A percentile compares a stretch with the other conserved stretches of the same genome.
Evolutionary conservation across 1,140 invertebrate genomes (phyloP).

Genomic region (Spodoptera frugiperda): DNA sequence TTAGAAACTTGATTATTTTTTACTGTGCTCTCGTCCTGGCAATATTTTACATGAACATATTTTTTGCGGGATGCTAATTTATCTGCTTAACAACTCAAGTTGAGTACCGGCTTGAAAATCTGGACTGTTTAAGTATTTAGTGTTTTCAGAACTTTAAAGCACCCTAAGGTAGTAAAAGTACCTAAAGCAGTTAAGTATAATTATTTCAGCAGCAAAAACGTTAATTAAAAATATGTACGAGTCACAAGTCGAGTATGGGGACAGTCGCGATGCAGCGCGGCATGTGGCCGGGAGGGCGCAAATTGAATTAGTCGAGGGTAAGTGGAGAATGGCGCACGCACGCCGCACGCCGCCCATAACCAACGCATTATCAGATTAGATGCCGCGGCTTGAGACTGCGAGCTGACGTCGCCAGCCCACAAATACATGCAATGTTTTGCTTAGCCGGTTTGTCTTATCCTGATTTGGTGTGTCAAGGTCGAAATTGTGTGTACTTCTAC

Average conservation of each 20-base stretch:
- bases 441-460: slow-evolving; percentile 54
- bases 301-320: slow-evolving; percentile 72
- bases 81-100: no score
- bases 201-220: slow-evolving; percentile 36
- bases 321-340: slow-evolving; percentile 67
- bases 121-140: background rate
- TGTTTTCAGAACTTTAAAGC: background rate
- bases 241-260: slow-evolving; percentile 59
- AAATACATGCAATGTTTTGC: slow-evolving; percentile 51
- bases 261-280: slow-evolving; percentile 63
- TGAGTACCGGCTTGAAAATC: no score
- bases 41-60: background rate
- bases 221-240: slow-evolving; percentile 78
- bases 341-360: slow-evolving; percentile 73
- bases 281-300: slow-evolving; percentile 75
- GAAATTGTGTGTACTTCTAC: slow-evolving; percentile 20
- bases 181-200: background rate
- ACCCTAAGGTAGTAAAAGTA: background rate
- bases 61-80: background rate
- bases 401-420: slow-evolving; percentile 57
- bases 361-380: slow-evolving; percentile 80
- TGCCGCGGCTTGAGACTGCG: slow-evolving; percentile 49
- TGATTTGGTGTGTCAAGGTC: slow-evolving; percentile 60
- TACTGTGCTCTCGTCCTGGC: no score
- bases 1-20: no score